phyloP scores from a whole-genome alignment of 30 jellyfish, hydroid and myxozoan species.

The Chironex yamaguchii region DNA sequence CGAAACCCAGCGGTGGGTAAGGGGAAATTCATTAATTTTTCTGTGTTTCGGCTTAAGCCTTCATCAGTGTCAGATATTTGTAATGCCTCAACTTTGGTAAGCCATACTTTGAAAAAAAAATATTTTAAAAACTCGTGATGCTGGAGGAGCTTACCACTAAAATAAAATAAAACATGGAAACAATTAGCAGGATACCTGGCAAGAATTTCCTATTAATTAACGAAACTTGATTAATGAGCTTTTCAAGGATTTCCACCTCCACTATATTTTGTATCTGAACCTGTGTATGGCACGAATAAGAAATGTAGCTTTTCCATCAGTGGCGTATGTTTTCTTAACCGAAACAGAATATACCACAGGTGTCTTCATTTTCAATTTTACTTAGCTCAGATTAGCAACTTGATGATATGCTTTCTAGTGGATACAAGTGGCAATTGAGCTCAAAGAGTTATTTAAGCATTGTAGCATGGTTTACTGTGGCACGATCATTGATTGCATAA shows the following conservation, averaged over 20 bases:
- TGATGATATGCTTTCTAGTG: conserved; percentile 33
- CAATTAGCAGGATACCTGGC: conserved; percentile 23
- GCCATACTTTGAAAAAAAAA: too few species aligned
- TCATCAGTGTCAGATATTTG: too few species aligned
- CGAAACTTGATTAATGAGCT: not conserved
- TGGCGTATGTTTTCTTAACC: conserved; percentile 15
- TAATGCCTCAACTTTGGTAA: too few species aligned
- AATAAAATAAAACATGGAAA: not conserved
- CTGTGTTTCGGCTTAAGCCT: too few species aligned
- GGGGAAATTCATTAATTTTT: too few species aligned
- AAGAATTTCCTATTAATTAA: not conserved
- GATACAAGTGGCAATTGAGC: conserved; percentile 42
- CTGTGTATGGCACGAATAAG: conserved; percentile 36
- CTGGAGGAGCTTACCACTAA: conserved; percentile 27
- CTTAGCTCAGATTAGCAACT: conserved; percentile 11
- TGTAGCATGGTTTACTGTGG: conserved; percentile 54
- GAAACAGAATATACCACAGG: not conserved
- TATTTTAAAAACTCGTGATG: conserved; percentile 7
- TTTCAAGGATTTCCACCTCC: conserved; percentile 34
- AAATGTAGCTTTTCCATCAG: conserved; percentile 4
- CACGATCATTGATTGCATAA: conserved; percentile 44
- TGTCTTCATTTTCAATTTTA: not conserved
- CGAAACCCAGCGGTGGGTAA: too few species aligned
- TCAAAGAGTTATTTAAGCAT: conserved; percentile 21
- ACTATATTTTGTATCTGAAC: conserved; percentile 9